phyloP scores from a whole-genome alignment of 2,797 vertebrate species.

The Syncerus caffer region DNA sequence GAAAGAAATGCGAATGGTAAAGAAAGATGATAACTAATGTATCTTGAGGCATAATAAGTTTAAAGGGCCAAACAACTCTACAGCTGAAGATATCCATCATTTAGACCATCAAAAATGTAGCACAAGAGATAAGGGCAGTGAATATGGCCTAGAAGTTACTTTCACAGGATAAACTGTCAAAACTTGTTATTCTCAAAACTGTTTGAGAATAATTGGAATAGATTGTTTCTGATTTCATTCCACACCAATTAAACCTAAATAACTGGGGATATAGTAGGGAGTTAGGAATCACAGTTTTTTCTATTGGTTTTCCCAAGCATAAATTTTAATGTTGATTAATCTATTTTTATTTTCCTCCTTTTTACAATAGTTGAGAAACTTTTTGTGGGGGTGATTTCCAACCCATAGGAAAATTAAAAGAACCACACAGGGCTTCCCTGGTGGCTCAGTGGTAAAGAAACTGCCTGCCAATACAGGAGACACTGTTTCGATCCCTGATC shows the following conservation, averaged over 20 bases:
- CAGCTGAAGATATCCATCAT: not conserved
- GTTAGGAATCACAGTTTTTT: not conserved
- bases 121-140: not conserved
- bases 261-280: not conserved
- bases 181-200: not conserved
- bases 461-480: not conserved
- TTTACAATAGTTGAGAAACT: not conserved
- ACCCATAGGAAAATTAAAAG: not conserved
- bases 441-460: not conserved
- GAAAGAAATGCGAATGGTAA: not conserved
- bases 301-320: not conserved
- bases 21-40: not conserved
- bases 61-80: not conserved
- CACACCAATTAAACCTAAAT: not conserved
- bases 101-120: not conserved
- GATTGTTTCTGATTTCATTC: not conserved
- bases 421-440: not conserved
- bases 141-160: not conserved
- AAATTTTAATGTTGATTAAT: not conserved
- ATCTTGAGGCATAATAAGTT: not conserved
- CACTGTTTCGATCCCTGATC: not conserved
- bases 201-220: not conserved
- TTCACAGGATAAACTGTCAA: not conserved
- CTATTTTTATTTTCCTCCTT: not conserved
- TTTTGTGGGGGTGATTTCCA: not conserved